Conservation (phyloP, 2,888 invertebrate genomes). For the Theristus sp. region DNA sequence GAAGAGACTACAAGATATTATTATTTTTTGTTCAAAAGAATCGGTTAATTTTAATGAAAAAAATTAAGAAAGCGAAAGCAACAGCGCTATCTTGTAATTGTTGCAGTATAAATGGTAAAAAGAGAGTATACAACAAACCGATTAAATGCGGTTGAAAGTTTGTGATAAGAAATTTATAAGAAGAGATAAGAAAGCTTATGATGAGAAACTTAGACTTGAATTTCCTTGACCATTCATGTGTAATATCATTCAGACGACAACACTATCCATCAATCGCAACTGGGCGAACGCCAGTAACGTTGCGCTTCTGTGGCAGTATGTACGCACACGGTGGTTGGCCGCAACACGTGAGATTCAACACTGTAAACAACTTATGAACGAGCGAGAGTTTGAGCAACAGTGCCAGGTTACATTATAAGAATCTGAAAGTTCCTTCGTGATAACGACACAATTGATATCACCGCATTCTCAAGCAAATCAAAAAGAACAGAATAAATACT, state of each 20-base stretch:
- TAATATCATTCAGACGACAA: slow-evolving; percentile 31
- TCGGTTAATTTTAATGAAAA: neutral
- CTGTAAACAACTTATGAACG: neutral
- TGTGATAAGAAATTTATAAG: too few species aligned
- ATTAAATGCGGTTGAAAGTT: too few species aligned
- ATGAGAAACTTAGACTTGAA: too few species aligned
- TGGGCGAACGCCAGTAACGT: slow-evolving; percentile 80
- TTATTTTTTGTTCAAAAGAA: neutral
- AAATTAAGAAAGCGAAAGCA: too few species aligned
- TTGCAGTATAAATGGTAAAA: too few species aligned
- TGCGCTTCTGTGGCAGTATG: neutral
- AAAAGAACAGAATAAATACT: neutral
- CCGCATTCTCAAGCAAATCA: too few species aligned
- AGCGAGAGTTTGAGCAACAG: neutral
- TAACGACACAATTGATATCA: too few species aligned
- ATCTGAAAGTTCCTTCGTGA: neutral
- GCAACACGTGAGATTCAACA: neutral
- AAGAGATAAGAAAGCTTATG: too few species aligned
- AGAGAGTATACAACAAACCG: too few species aligned
- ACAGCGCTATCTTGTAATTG: too few species aligned
- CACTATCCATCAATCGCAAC: slow-evolving; percentile 91
- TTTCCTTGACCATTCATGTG: too few species aligned
- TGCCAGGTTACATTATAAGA: neutral
- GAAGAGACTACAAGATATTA: too few species aligned
- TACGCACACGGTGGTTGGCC: neutral